Percentiles rank a stretch among this genome's conserved stretches.
These are phyloP conservation scores for Egretta garzetta DNA, from an alignment of 2,113 vertebrate genomes.

Conservation along the genomic window DNA sequence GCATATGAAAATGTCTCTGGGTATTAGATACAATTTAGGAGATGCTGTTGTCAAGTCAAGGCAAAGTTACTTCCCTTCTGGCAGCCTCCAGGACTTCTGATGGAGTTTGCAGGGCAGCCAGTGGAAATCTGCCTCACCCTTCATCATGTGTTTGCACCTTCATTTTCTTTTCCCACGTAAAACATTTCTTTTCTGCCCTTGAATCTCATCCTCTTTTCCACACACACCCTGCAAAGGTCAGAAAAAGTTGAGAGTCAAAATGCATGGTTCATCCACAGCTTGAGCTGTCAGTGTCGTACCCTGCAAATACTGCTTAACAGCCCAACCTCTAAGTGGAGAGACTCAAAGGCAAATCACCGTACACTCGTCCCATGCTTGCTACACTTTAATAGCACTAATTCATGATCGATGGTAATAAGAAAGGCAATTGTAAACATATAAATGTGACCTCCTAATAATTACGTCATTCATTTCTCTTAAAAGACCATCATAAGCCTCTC, in stretches of 20 bases:
- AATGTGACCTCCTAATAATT: neutral
- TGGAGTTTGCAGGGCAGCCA: neutral
- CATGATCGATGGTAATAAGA: neutral
- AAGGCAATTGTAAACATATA: neutral
- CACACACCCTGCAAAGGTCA: neutral
- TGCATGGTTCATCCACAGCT: fast-evolving
- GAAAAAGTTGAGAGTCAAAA: neutral
- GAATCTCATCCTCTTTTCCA: neutral
- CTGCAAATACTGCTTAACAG: too few species aligned
- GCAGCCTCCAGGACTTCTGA: neutral
- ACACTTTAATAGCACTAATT: neutral
- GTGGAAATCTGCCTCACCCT: neutral
- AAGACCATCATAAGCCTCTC: neutral
- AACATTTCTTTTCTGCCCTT: neutral
- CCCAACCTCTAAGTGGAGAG: neutral
- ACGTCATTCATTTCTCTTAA: neutral
- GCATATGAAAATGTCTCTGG: neutral
- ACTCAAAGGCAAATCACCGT: neutral
- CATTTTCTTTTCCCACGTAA: neutral
- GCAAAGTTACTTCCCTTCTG: neutral
- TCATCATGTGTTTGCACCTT: neutral
- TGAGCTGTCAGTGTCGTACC: neutral
- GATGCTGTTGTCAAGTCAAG: neutral
- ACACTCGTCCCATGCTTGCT: neutral
- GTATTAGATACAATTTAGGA: neutral